Conservation (phyloP, 2,113 vertebrate species). For the Halcyon senegalensis region DNA sequence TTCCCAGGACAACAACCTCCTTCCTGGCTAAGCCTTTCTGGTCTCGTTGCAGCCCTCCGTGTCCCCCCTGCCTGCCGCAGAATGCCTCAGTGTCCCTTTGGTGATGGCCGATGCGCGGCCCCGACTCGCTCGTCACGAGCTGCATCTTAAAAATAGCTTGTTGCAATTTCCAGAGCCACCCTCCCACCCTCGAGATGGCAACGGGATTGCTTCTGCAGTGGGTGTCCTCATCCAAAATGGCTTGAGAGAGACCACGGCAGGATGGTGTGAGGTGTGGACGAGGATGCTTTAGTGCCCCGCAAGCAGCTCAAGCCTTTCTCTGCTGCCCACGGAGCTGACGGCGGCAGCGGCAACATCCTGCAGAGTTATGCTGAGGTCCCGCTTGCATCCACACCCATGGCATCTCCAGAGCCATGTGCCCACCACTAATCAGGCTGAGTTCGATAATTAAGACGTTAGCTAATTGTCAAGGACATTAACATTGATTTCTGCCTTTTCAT, state of each 20-base stretch:
- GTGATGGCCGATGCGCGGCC: rapidly evolving
- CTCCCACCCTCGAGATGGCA: neutral
- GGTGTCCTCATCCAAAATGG: neutral
- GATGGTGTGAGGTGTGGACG: neutral
- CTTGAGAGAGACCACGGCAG: rapidly evolving
- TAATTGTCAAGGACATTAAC: slow-evolving; percentile 73
- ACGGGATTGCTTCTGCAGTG: rapidly evolving
- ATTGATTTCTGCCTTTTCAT: slow-evolving; percentile 72
- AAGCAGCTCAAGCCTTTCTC: neutral
- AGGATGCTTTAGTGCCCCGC: neutral
- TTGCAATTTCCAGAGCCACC: neutral
- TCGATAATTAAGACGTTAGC: slow-evolving; percentile 73
- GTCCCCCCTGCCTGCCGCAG: rapidly evolving
- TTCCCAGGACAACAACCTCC: neutral
- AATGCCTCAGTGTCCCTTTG: rapidly evolving
- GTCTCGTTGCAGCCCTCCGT: neutral
- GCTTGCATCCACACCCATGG: neutral
- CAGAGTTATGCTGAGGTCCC: neutral
- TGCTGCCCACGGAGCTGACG: neutral
- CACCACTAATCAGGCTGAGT: slow-evolving; percentile 26
- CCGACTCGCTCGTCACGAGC: rapidly evolving
- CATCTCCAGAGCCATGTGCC: neutral
- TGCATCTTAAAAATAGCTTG: neutral
- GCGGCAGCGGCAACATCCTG: neutral
- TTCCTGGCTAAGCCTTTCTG: neutral